A percentile compares a stretch with the other conserved stretches of the same genome.
phyloP scores from a whole-genome alignment of 2,797 vertebrate genomes.

The Macropodus opercularis region DNA sequence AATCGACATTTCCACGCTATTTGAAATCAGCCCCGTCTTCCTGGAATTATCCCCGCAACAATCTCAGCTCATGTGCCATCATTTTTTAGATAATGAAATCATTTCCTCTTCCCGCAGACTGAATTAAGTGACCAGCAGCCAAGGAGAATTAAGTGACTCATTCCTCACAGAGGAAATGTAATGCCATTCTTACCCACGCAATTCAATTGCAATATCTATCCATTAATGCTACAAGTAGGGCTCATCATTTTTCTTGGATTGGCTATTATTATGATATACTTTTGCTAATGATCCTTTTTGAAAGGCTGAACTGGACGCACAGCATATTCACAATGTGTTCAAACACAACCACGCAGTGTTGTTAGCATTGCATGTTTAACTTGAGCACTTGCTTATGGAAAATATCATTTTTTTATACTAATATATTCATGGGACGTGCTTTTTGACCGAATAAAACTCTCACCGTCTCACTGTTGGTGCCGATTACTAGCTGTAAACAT shows the following conservation, averaged over 20 bases:
- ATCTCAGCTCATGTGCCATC: slow-evolving; percentile 59
- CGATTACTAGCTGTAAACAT: background rate
- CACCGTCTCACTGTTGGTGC: background rate
- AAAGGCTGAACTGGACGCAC: slow-evolving; percentile 24
- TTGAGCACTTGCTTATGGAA: too few species aligned
- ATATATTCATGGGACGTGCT: too few species aligned
- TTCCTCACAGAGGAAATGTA: slow-evolving; percentile 62
- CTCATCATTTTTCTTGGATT: slow-evolving; percentile 36
- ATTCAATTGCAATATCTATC: slow-evolving; percentile 59
- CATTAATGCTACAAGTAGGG: slow-evolving; percentile 40
- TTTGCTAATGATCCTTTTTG: slow-evolving; percentile 15
- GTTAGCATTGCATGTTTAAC: background rate
- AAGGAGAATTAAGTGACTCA: slow-evolving; percentile 62
- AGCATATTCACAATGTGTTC: slow-evolving; percentile 10
- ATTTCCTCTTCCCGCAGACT: slow-evolving; percentile 45
- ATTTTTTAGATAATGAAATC: slow-evolving; percentile 59
- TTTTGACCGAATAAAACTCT: background rate
- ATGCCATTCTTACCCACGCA: slow-evolving; percentile 43
- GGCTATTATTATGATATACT: slow-evolving; percentile 31
- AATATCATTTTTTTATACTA: too few species aligned
- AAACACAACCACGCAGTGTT: background rate
- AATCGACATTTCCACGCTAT: slow-evolving; percentile 44
- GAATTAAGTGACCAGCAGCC: slow-evolving; percentile 67
- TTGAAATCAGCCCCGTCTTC: slow-evolving; percentile 35
- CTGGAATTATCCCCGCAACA: slow-evolving; percentile 54